Evolutionary conservation across 2,888 invertebrate genomes (phyloP).

Genomic region (Empis stercorea): DNA sequence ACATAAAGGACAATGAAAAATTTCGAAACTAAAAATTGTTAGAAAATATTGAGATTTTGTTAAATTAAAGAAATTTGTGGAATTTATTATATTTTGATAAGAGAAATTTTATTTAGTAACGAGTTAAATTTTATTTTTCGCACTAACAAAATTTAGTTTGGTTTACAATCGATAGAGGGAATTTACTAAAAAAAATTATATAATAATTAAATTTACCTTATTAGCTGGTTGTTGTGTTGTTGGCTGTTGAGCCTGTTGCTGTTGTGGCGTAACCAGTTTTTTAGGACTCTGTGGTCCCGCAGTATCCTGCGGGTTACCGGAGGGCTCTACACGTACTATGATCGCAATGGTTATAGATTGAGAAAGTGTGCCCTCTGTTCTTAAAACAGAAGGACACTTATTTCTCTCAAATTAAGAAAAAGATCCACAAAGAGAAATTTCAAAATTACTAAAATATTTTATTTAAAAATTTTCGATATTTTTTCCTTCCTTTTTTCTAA

Average conservation of each 20-base stretch:
- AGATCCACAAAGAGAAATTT: conserved; percentile 3
- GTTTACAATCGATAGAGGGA: too few species aligned
- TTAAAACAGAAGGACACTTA: conserved; percentile 14
- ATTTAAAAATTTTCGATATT: too few species aligned
- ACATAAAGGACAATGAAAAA: too few species aligned
- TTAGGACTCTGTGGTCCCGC: conserved; percentile 20
- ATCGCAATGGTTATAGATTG: conserved; percentile 20
- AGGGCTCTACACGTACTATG: conserved; percentile 26
- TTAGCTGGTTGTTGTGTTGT: neutral
- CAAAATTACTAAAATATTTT: neutral
- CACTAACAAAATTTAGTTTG: too few species aligned
- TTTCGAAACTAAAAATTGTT: too few species aligned
- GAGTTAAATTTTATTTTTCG: too few species aligned
- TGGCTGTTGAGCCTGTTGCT: conserved; percentile 12
- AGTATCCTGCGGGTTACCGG: conserved; percentile 24
- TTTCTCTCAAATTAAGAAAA: conserved; percentile 13
- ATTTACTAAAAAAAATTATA: too few species aligned
- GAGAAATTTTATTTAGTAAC: too few species aligned
- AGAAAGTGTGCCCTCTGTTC: conserved; percentile 14
- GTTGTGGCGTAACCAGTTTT: conserved; percentile 15
- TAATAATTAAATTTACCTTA: neutral
- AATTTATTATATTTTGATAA: too few species aligned
- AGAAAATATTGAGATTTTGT: too few species aligned
- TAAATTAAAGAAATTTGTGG: too few species aligned
- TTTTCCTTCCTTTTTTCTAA: too few species aligned